phyloP scores from a whole-genome alignment of 2,113 vertebrate species.

The Dendropsophus ebraccatus region DNA sequence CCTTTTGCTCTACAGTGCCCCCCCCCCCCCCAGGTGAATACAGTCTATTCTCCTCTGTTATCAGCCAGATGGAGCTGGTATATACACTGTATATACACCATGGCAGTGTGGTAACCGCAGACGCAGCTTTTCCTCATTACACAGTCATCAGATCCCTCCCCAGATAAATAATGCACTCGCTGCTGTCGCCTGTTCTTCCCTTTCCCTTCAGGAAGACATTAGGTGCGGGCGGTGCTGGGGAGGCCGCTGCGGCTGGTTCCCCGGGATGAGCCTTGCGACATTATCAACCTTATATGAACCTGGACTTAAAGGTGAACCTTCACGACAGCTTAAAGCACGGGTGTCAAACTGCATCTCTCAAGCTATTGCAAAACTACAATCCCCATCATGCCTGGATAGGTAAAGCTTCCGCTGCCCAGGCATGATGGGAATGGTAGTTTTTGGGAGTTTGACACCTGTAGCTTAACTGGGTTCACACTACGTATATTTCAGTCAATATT shows the following conservation, averaged over 20 bases:
- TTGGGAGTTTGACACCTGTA: too few relatives aligned
- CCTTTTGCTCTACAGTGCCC: background rate
- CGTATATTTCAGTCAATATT: too few relatives aligned
- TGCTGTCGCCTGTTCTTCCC: background rate
- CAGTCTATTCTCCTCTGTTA: background rate
- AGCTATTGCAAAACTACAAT: too few relatives aligned
- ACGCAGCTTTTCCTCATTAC: background rate
- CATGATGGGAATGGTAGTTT: background rate
- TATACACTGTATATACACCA: too few relatives aligned
- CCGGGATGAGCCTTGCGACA: background rate
- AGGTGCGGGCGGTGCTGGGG: background rate
- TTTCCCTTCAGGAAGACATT: background rate
- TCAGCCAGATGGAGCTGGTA: background rate
- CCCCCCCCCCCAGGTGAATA: too few relatives aligned
- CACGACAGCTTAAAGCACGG: too few relatives aligned
- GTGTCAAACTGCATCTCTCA: too few relatives aligned
- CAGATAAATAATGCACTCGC: conserved; percentile 16
- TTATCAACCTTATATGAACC: background rate
- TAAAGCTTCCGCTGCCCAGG: too few relatives aligned
- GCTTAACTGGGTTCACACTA: too few relatives aligned
- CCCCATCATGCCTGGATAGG: too few relatives aligned
- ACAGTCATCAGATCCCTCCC: conserved; percentile 5
- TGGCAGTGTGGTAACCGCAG: background rate
- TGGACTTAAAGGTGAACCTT: background rate
- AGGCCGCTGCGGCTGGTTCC: too few relatives aligned